Conservation (phyloP, 2,888 invertebrate species). For the Agrochola litura region DNA sequence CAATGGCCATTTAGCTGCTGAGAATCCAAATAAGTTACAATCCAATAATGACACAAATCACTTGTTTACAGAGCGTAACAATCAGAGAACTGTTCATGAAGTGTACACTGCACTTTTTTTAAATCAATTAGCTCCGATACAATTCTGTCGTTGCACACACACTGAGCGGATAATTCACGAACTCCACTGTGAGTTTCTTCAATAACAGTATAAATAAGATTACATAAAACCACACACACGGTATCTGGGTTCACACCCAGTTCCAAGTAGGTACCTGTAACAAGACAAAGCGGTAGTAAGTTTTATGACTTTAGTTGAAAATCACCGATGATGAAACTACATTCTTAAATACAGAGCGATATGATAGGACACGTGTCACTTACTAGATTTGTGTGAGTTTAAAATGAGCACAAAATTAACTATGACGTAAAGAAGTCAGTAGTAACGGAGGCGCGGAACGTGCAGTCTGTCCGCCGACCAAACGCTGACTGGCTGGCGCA, state of each 20-base stretch:
- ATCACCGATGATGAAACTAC: constrained; percentile 63
- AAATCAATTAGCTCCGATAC: constrained; percentile 77
- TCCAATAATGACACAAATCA: constrained; percentile 86
- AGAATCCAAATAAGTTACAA: constrained; percentile 83
- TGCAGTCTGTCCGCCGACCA: constrained; percentile 72
- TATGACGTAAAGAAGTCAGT: constrained; percentile 85
- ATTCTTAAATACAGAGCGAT: constrained; percentile 59
- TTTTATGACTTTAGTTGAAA: constrained; percentile 73
- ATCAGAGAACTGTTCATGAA: constrained; percentile 73
- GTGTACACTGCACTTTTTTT: constrained; percentile 82
- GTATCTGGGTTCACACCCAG: constrained; percentile 90
- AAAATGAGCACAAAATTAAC: constrained; percentile 84
- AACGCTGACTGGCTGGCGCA: constrained; percentile 87
- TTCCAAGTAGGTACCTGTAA: constrained; percentile 89
- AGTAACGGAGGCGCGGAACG: constrained; percentile 69
- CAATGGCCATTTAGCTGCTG: constrained; percentile 83
- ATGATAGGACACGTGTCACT: constrained; percentile 78
- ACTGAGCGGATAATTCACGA: constrained; percentile 73
- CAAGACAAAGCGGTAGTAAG: constrained; percentile 88
- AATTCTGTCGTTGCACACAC: constrained; percentile 74
- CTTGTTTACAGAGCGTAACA: constrained; percentile 81
- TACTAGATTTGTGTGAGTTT: constrained; percentile 78
- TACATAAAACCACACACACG: constrained; percentile 89
- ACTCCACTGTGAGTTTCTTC: constrained; percentile 79
- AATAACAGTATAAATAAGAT: constrained; percentile 84